Conservation (phyloP, 37 sponge, comb jelly and placozoan genomes). For the Mnemiopsis leidyi region DNA sequence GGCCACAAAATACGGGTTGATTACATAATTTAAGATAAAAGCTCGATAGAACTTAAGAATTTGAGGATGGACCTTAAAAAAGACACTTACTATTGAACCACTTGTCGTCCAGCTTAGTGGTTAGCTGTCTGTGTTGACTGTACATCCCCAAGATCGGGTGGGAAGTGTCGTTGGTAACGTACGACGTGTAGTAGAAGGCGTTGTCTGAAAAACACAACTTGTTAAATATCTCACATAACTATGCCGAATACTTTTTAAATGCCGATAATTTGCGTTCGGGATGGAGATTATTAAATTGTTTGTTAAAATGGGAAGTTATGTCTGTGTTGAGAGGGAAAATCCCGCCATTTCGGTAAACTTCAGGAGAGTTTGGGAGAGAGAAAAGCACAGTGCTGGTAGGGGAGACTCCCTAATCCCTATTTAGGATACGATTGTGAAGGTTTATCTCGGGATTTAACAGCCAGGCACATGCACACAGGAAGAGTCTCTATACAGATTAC, state of each 20-base stretch:
- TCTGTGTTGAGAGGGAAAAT: neutral
- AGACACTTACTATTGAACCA: constrained; percentile 45
- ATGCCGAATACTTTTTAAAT: neutral
- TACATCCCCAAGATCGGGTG: constrained; percentile 54
- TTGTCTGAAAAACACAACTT: neutral
- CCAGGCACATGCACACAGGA: too few relatives aligned
- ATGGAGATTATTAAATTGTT: neutral
- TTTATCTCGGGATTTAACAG: too few relatives aligned
- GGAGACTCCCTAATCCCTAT: too few relatives aligned
- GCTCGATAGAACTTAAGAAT: too few relatives aligned
- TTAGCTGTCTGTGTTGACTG: neutral
- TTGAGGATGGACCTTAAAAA: too few relatives aligned
- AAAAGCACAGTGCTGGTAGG: too few relatives aligned
- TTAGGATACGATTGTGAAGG: too few relatives aligned
- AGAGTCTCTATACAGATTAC: too few relatives aligned
- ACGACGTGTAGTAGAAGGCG: constrained; percentile 39
- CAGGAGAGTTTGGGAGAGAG: too few relatives aligned
- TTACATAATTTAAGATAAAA: too few relatives aligned
- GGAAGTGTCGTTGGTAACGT: constrained; percentile 63
- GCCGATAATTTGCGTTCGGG: neutral
- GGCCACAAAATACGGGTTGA: too few relatives aligned
- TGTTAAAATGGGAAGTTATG: neutral
- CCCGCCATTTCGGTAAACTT: too few relatives aligned
- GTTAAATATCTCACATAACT: neutral
- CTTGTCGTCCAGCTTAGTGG: constrained; percentile 40